Conservation (phyloP, 92 coral and sea anemone genomes). For the Epizoanthus illoricatus region DNA sequence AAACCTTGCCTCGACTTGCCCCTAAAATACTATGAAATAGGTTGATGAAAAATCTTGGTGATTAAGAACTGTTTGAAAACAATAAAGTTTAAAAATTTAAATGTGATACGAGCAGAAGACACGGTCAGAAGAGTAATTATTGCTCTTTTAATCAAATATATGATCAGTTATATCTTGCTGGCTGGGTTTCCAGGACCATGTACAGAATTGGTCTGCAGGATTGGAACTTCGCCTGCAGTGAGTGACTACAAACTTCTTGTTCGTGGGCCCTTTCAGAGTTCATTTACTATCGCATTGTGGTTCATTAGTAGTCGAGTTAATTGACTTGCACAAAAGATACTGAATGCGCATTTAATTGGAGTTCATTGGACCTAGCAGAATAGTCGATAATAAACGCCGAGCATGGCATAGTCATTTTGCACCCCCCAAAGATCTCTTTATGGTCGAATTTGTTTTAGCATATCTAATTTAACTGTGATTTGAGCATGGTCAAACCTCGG, state of each 20-base stretch:
- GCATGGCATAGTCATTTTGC: not conserved
- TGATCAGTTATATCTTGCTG: too few species aligned
- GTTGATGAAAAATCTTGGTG: not conserved
- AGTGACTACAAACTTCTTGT: too few species aligned
- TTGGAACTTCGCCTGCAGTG: too few species aligned
- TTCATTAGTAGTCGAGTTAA: not conserved
- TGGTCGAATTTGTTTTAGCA: not conserved
- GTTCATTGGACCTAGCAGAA: not conserved
- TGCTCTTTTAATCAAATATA: too few species aligned
- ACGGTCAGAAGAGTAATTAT: too few species aligned
- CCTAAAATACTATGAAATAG: constrained; percentile 1
- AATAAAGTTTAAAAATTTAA: not conserved
- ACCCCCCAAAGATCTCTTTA: not conserved
- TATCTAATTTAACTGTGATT: not conserved
- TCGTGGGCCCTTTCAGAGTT: too few species aligned
- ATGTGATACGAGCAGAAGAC: not conserved
- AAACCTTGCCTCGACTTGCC: constrained; percentile 2
- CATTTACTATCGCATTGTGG: too few species aligned
- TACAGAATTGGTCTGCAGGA: too few species aligned
- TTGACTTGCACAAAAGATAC: constrained; percentile 14
- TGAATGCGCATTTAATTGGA: not conserved
- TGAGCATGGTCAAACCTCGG: not conserved
- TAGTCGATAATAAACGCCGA: too few species aligned
- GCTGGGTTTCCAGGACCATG: too few species aligned
- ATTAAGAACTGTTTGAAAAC: constrained; percentile 2